These are phyloP conservation scores for Aurelia aurita DNA, from an alignment of 30 jellyfish, hydroid and myxozoan genomes.

Conservation along the genomic window DNA sequence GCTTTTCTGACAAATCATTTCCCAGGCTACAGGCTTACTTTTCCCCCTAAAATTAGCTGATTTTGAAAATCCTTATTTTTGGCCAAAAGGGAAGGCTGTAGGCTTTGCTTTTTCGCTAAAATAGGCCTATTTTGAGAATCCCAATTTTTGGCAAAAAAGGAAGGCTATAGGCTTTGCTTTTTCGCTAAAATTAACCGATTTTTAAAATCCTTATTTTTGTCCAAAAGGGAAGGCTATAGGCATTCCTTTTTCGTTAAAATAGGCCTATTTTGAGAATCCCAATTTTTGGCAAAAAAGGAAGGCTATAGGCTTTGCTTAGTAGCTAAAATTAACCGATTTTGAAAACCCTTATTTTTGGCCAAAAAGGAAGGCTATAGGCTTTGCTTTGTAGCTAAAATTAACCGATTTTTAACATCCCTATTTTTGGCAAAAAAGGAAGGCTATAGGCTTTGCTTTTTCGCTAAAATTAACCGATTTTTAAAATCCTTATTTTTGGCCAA, in stretches of 20 bases:
- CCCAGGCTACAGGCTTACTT: slow-evolving; percentile 1
- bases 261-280: not conserved
- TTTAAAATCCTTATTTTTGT: not conserved
- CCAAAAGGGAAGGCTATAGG: not conserved
- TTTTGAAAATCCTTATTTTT: not conserved
- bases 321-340: not conserved
- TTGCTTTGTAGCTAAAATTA: not conserved
- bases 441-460: slow-evolving; percentile 8
- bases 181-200: not conserved
- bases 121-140: not conserved
- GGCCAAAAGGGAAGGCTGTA: not conserved
- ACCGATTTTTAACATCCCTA: not conserved
- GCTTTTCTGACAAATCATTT: too few relatives aligned
- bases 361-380: slow-evolving; percentile 23
- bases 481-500: too few relatives aligned
- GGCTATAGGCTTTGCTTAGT: slow-evolving; percentile 10
- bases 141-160: not conserved
- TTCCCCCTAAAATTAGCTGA: not conserved
- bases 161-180: not conserved
- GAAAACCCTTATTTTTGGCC: not conserved
- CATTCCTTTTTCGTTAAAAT: not conserved
- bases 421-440: slow-evolving; percentile 9
- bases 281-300: not conserved
- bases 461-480: too few relatives aligned
- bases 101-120: not conserved